phyloP scores from a whole-genome alignment of 2,113 vertebrate species.

The Galemys pyrenaicus region DNA sequence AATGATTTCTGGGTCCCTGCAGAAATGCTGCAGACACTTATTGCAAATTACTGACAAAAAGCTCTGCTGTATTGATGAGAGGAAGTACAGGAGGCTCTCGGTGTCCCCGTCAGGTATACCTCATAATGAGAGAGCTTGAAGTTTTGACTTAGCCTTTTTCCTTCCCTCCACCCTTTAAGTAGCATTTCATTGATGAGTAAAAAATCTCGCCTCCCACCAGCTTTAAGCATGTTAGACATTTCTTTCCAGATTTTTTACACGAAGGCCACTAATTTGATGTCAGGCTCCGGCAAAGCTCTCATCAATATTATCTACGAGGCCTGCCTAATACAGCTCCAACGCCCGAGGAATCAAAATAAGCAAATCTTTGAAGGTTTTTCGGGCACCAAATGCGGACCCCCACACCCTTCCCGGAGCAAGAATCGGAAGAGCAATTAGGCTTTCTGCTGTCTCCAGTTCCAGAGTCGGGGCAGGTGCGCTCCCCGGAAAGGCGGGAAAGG shows the following conservation, averaged over 20 bases:
- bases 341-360: conserved; percentile 75
- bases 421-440: conserved; percentile 42
- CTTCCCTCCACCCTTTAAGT: conserved; percentile 82
- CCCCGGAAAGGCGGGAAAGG: neutral
- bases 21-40: conserved; percentile 96
- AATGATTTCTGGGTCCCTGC: conserved; percentile 97
- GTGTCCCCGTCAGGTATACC: conserved; percentile 93
- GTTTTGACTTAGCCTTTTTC: conserved; percentile 82
- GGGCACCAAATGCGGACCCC: conserved; percentile 53
- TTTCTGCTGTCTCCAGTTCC: neutral
- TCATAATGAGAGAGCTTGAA: conserved; percentile 88
- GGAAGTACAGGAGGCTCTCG: conserved; percentile 89
- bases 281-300: conserved; percentile 87
- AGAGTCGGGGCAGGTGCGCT: neutral
- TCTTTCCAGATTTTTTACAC: conserved; percentile 85
- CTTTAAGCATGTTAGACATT: conserved; percentile 87
- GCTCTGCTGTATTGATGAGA: conserved; percentile 96
- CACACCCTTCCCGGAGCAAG: conserved; percentile 1
- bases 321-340: conserved; percentile 81
- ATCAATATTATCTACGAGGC: conserved; percentile 90
- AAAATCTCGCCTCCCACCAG: conserved; percentile 86
- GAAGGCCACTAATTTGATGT: conserved; percentile 91
- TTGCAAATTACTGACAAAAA: conserved; percentile 99
- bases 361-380: conserved; percentile 75
- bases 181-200: conserved; percentile 81